Percentiles rank a stretch among this genome's conserved stretches.
Conservation (phyloP, 2,113 vertebrate species). For the Eira barbara region DNA sequence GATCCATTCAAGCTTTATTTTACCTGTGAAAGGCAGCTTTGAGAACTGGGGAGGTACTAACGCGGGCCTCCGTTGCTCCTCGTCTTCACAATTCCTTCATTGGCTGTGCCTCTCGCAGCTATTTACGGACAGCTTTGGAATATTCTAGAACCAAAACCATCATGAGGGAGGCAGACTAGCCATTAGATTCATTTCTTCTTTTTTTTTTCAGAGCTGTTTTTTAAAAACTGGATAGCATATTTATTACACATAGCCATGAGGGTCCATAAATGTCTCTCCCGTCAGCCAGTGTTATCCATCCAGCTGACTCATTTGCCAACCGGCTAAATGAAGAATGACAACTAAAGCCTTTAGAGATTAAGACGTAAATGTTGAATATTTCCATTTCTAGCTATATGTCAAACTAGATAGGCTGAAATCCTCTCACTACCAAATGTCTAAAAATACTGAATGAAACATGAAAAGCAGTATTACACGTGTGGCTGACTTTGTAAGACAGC, state of each 20-base stretch:
- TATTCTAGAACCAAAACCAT: slow-evolving; percentile 29
- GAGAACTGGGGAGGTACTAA: background rate
- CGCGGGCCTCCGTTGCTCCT: background rate
- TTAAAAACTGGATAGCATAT: background rate
- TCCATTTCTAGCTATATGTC: background rate
- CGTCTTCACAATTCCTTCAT: background rate
- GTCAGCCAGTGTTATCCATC: background rate
- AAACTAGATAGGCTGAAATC: background rate
- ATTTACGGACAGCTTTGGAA: background rate
- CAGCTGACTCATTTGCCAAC: slow-evolving; percentile 1
- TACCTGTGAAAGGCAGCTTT: slow-evolving; percentile 46
- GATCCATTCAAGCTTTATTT: slow-evolving; percentile 47
- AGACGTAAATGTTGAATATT: background rate
- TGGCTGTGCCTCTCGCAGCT: background rate
- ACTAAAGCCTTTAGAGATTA: background rate
- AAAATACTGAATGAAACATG: background rate
- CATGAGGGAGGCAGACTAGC: background rate
- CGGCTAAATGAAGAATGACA: background rate
- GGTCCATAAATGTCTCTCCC: background rate
- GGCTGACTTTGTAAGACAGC: background rate
- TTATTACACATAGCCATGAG: background rate
- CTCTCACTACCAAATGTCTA: background rate
- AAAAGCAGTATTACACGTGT: background rate
- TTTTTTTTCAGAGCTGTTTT: background rate
- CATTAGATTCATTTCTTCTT: background rate